phyloP scores from a whole-genome alignment of 2,888 invertebrate genomes.

The Hypercompe scribonia region DNA sequence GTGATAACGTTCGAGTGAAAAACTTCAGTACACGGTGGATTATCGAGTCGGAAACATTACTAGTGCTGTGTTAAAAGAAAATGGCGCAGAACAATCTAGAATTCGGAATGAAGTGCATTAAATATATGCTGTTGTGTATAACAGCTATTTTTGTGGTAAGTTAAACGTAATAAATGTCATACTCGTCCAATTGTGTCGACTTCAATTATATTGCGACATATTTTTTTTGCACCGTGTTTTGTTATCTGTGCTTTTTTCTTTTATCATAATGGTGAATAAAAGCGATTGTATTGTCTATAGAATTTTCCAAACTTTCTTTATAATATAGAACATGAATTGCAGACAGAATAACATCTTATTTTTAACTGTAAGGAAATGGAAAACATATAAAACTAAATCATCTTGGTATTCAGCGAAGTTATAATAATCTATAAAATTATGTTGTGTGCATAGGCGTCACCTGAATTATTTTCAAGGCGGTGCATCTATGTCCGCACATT shows the following conservation, averaged over 20 bases:
- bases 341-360: too few species aligned
- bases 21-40: conserved; percentile 36
- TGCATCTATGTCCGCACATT: too few species aligned
- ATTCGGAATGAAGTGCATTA: conserved; percentile 91
- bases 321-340: background rate
- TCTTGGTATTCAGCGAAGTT: background rate
- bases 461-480: too few species aligned
- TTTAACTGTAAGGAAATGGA: too few species aligned
- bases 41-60: conserved; percentile 30
- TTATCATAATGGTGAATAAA: conserved; percentile 10
- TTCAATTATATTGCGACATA: conserved; percentile 35
- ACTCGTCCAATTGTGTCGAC: background rate
- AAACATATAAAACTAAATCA: too few species aligned
- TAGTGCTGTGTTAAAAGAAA: conserved; percentile 45
- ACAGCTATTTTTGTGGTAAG: conserved; percentile 93
- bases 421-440: background rate
- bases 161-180: conserved; percentile 46
- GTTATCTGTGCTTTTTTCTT: conserved; percentile 16
- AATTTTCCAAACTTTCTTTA: background rate
- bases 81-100: conserved; percentile 81
- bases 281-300: conserved; percentile 7
- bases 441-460: too few species aligned
- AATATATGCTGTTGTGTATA: conserved; percentile 91
- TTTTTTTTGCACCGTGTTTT: conserved; percentile 28
- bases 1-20: conserved; percentile 39